Evolutionary conservation across 1,140 invertebrate species (phyloP).

Genomic region (Cephus cinctus): DNA sequence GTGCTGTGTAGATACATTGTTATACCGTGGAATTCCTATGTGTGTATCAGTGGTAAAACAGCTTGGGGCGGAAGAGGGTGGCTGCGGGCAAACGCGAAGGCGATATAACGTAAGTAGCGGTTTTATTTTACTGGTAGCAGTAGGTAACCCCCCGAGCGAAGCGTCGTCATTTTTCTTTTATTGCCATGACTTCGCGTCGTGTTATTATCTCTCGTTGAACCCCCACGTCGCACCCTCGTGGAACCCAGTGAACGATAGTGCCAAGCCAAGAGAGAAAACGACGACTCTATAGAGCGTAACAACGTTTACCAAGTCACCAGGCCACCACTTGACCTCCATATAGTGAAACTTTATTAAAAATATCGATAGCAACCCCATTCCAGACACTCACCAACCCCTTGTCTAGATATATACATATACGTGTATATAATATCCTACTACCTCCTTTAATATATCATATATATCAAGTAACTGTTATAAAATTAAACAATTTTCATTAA

Average conservation of each 20-base stretch:
- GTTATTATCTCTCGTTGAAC: constrained; percentile 2
- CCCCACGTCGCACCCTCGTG: background rate
- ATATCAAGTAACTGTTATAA: too few species aligned
- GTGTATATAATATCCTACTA: background rate
- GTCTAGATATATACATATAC: too few species aligned
- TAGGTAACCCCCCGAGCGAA: background rate
- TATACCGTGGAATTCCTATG: too few species aligned
- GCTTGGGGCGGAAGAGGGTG: too few species aligned
- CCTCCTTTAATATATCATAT: background rate
- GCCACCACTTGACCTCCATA: background rate
- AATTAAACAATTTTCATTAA: too few species aligned
- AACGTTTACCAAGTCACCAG: background rate
- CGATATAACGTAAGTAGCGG: background rate
- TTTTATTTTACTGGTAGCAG: constrained; percentile 3
- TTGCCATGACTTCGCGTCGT: constrained; percentile 1
- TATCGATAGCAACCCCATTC: too few species aligned
- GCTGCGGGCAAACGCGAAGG: background rate
- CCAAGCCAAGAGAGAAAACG: too few species aligned
- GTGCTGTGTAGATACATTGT: too few species aligned
- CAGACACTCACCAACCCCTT: too few species aligned
- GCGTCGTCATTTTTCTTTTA: constrained; percentile 1
- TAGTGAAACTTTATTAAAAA: constrained; percentile 4
- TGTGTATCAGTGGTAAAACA: too few species aligned
- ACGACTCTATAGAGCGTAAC: too few species aligned
- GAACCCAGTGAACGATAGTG: background rate